phyloP scores from a whole-genome alignment of 1,140 invertebrate species.

The Bombyx mandarina region DNA sequence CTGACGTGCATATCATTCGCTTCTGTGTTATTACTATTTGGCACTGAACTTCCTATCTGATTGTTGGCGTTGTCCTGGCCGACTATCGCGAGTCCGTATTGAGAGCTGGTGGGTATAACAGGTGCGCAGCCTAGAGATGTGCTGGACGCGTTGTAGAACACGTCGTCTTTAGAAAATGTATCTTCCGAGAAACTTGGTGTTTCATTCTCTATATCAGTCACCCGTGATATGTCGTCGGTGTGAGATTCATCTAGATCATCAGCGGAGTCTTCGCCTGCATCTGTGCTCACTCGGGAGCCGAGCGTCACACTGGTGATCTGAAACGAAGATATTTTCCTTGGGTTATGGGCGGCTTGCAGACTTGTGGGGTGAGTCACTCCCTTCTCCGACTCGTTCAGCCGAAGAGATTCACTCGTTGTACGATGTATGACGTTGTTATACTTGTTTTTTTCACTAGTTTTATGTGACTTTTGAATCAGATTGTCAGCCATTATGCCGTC shows the following conservation, averaged over 20 bases:
- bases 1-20: conserved; percentile 74
- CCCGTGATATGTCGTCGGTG: conserved; percentile 86
- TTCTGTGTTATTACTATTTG: conserved; percentile 67
- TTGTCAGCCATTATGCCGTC: conserved; percentile 73
- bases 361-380: conserved; percentile 68
- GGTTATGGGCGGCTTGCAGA: conserved; percentile 69
- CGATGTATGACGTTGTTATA: conserved; percentile 78
- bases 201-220: conserved; percentile 87
- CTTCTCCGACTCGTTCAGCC: conserved; percentile 76
- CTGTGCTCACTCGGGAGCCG: conserved; percentile 83
- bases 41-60: conserved; percentile 61
- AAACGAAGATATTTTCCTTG: conserved; percentile 90
- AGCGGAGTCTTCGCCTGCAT: conserved; percentile 91
- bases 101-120: conserved; percentile 86
- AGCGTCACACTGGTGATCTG: conserved; percentile 91
- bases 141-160: conserved; percentile 83
- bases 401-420: conserved; percentile 83
- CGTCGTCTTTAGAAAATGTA: conserved; percentile 85
- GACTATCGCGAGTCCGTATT: conserved; percentile 86
- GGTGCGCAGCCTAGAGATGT: conserved; percentile 82
- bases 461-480: conserved; percentile 73
- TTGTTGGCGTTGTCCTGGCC: conserved; percentile 67
- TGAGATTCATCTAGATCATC: conserved; percentile 95
- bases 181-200: conserved; percentile 89
- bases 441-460: conserved; percentile 72